These are phyloP conservation scores for Rotaria macrura DNA, from an alignment of 2,888 invertebrate genomes.

Conservation along the genomic window DNA sequence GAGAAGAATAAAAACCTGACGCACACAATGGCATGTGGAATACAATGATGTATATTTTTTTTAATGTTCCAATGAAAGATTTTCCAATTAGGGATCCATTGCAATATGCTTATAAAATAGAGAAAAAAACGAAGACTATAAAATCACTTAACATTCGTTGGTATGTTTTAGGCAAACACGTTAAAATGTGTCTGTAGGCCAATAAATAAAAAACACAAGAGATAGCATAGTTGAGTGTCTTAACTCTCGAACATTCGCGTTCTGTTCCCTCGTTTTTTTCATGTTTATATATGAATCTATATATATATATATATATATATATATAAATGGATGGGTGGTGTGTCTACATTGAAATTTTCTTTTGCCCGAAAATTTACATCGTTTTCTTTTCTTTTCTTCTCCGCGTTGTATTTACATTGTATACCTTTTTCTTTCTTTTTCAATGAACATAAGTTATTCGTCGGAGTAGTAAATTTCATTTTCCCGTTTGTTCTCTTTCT, in stretches of 20 bases:
- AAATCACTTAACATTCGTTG: not conserved
- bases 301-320: not conserved
- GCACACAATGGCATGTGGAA: not conserved
- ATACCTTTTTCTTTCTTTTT: not conserved
- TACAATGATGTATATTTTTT: not conserved
- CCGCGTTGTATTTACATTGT: not conserved
- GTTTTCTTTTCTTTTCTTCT: not conserved
- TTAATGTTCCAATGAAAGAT: slow-evolving; percentile 3
- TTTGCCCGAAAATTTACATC: slow-evolving; percentile 1
- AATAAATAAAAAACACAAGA: not conserved
- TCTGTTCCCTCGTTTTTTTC: not conserved
- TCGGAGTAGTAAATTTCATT: not conserved
- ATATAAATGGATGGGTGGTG: not conserved
- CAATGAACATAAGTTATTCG: not conserved
- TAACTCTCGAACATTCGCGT: not conserved
- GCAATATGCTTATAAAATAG: not conserved
- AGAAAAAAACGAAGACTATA: not conserved
- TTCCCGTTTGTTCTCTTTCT: slow-evolving; percentile 10
- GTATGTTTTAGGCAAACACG: not conserved
- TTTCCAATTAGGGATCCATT: not conserved
- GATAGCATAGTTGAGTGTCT: not conserved
- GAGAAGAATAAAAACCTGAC: not conserved
- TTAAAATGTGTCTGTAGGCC: not conserved
- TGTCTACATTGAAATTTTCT: not conserved
- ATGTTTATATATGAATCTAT: too few relatives aligned